Evolutionary conservation across 2,113 vertebrate genomes (phyloP).

Genomic region (Pao palembangensis): DNA sequence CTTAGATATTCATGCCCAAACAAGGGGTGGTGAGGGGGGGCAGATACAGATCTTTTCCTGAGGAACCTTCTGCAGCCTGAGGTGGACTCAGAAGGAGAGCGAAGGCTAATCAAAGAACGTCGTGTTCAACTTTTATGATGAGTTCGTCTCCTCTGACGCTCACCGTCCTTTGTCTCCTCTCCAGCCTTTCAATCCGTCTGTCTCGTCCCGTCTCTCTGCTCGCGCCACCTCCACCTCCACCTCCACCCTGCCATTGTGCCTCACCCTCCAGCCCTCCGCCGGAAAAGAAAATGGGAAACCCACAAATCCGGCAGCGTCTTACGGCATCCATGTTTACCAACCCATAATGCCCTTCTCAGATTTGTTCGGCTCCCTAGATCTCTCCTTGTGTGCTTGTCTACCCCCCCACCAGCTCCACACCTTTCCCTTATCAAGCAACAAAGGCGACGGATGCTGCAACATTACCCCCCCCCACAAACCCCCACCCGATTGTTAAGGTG

Average conservation of each 20-base stretch:
- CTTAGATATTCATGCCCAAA: no score
- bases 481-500: slow-evolving; percentile 67
- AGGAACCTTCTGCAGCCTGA: not conserved
- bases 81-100: slow-evolving; percentile 4
- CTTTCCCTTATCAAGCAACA: slow-evolving; percentile 60
- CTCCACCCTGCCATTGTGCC: slow-evolving; percentile 40
- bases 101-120: not conserved
- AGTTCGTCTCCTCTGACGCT: slow-evolving; percentile 6
- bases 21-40: no score
- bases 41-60: not conserved
- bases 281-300: slow-evolving; percentile 59
- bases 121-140: slow-evolving; percentile 16
- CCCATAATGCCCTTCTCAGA: slow-evolving; percentile 73
- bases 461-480: slow-evolving; percentile 36
- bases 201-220: slow-evolving; percentile 26
- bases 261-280: slow-evolving; percentile 26
- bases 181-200: slow-evolving; percentile 30
- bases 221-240: slow-evolving; percentile 16
- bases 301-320: slow-evolving; percentile 72
- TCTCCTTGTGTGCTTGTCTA: slow-evolving; percentile 67
- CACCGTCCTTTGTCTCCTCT: slow-evolving; percentile 15
- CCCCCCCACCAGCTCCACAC: slow-evolving; percentile 52
- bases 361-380: slow-evolving; percentile 75
- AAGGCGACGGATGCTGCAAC: slow-evolving; percentile 48
- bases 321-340: slow-evolving; percentile 72